Conservation (phyloP, 2,888 invertebrate genomes). For the Sphecodes monilicornis region DNA sequence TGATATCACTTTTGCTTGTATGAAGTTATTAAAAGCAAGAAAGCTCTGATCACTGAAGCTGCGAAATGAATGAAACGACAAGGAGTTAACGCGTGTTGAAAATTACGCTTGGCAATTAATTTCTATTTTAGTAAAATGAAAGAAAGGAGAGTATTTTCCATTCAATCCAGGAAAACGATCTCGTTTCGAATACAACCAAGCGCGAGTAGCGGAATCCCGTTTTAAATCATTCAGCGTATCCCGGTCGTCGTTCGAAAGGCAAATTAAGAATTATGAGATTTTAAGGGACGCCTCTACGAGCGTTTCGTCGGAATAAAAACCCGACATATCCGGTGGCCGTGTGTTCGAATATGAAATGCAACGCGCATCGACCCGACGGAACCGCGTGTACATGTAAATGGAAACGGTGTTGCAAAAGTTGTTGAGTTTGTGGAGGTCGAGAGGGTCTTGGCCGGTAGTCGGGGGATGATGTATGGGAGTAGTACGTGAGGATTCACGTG, state of each 20-base stretch:
- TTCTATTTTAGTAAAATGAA: no score
- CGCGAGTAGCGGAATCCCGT: neutral
- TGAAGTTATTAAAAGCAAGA: no score
- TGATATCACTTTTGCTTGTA: no score
- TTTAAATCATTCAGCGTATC: neutral
- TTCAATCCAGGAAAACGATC: neutral
- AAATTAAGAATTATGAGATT: slow-evolving; percentile 21
- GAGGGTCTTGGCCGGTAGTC: slow-evolving; percentile 59
- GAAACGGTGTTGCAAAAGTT: slow-evolving; percentile 66
- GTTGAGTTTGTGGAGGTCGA: slow-evolving; percentile 65
- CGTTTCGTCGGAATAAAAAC: slow-evolving; percentile 33
- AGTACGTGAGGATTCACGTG: slow-evolving; percentile 77
- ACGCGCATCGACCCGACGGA: slow-evolving; percentile 39
- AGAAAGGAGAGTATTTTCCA: neutral
- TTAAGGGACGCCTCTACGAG: neutral
- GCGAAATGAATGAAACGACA: no score
- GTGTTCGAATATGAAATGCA: slow-evolving; percentile 61
- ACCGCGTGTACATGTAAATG: slow-evolving; percentile 62
- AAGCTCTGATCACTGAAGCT: no score
- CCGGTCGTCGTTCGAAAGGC: slow-evolving; percentile 7
- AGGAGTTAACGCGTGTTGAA: neutral
- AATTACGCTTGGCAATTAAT: neutral
- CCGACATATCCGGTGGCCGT: slow-evolving; percentile 35
- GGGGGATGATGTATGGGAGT: slow-evolving; percentile 73
- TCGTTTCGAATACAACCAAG: neutral